A percentile compares a stretch with the other conserved stretches of the same genome.
Conservation (phyloP, 2,888 invertebrate genomes). For the Rotaria macrura region DNA sequence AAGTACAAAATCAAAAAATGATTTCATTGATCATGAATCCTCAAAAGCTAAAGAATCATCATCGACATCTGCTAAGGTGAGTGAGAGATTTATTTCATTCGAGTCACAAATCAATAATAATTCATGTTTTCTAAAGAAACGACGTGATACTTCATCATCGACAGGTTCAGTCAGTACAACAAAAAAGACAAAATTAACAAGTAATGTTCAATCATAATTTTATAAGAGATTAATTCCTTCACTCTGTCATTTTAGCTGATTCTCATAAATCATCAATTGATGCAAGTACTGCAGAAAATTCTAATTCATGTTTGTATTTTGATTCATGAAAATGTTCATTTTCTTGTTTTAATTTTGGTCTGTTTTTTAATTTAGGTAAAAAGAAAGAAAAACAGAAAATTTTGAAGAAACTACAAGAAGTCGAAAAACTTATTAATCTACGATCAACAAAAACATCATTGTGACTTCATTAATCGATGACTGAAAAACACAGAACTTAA, state of each 20-base stretch:
- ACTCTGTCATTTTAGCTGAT: neutral
- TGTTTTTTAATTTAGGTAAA: neutral
- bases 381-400: neutral
- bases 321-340: no score
- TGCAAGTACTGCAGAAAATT: neutral
- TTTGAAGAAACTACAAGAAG: neutral
- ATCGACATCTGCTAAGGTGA: neutral
- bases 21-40: neutral
- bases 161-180: neutral
- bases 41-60: neutral
- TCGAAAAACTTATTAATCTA: neutral
- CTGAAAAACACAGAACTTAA: neutral
- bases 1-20: neutral
- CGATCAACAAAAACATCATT: neutral
- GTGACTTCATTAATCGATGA: neutral
- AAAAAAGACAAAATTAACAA: neutral
- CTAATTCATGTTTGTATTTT: neutral
- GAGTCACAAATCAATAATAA: neutral
- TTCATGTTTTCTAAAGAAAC: neutral
- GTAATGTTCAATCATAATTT: neutral
- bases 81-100: neutral
- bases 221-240: neutral
- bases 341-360: no score
- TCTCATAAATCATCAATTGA: neutral
- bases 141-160: slow-evolving; percentile 9